These are phyloP conservation scores for Phasia obesa DNA, from an alignment of 2,888 invertebrate genomes.

Conservation along the genomic window DNA sequence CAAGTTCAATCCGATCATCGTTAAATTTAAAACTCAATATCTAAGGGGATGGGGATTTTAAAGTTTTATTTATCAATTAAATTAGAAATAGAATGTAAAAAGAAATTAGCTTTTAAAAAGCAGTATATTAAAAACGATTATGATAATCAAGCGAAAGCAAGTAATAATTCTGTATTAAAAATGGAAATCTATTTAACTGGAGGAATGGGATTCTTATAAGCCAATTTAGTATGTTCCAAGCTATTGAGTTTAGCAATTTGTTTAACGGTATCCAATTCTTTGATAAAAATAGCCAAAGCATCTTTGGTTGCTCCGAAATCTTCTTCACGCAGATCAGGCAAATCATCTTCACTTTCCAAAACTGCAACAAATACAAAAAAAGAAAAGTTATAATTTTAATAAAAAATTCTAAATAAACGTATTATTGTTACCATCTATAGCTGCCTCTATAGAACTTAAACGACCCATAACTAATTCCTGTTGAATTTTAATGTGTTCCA, in stretches of 20 bases:
- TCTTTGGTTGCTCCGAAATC: conserved; percentile 86
- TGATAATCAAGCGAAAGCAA: conserved; percentile 22
- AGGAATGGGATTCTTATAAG: conserved; percentile 51
- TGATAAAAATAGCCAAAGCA: conserved; percentile 88
- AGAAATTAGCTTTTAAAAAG: conserved; percentile 41
- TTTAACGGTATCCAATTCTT: conserved; percentile 88
- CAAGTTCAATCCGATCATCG: background rate
- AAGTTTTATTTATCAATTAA: conserved; percentile 32
- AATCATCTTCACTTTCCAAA: conserved; percentile 81
- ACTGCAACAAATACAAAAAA: conserved; percentile 71
- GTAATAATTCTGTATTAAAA: background rate
- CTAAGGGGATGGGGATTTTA: background rate
- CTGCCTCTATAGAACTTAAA: conserved; percentile 89
- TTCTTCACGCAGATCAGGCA: conserved; percentile 83
- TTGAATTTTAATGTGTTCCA: conserved; percentile 90
- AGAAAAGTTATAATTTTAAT: background rate
- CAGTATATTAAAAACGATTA: background rate
- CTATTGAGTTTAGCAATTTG: conserved; percentile 85
- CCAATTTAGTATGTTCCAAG: conserved; percentile 76
- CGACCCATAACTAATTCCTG: conserved; percentile 88
- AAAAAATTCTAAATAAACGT: background rate
- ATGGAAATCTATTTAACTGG: conserved; percentile 58
- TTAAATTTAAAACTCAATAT: background rate
- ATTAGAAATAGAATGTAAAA: background rate
- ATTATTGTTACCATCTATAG: conserved; percentile 85